Percentiles rank a stretch among this genome's conserved stretches.
These are phyloP conservation scores for Campoletis raptor DNA, from an alignment of 2,888 invertebrate genomes.

Conservation along the genomic window DNA sequence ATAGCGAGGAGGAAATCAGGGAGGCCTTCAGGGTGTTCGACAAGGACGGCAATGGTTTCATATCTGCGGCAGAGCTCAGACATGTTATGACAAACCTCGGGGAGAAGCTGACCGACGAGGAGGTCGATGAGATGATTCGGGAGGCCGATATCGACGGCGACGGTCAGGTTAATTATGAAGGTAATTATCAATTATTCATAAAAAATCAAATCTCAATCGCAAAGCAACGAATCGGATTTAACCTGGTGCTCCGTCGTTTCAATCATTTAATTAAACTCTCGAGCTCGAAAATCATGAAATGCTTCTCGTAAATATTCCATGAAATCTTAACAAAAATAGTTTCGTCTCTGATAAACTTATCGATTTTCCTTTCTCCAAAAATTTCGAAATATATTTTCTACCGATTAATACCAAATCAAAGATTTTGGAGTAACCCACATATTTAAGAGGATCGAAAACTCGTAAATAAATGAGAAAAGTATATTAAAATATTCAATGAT, in stretches of 20 bases:
- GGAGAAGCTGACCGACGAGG: constrained; percentile 99
- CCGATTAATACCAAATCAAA: neutral
- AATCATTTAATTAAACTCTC: neutral
- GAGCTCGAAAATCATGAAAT: neutral
- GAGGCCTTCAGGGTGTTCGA: constrained; percentile 99
- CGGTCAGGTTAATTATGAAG: constrained; percentile 99
- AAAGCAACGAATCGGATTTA: neutral
- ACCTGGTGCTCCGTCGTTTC: neutral
- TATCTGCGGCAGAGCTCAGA: constrained; percentile 98
- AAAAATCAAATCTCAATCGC: neutral
- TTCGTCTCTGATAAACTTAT: neutral
- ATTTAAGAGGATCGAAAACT: neutral
- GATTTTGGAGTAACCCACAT: neutral
- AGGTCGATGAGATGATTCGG: constrained; percentile 99
- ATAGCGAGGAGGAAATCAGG: constrained; percentile 99
- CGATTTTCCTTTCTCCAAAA: neutral
- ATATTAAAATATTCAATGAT: neutral
- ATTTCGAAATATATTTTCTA: neutral
- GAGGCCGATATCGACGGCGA: constrained; percentile 99
- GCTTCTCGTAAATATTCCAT: neutral
- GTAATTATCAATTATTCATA: constrained; percentile 83
- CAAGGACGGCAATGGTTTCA: constrained; percentile 99
- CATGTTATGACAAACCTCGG: constrained; percentile 99
- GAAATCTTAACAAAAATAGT: neutral
- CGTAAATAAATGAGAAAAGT: neutral